phyloP scores from a whole-genome alignment of 2,113 vertebrate genomes.

The Mobula hypostoma region DNA sequence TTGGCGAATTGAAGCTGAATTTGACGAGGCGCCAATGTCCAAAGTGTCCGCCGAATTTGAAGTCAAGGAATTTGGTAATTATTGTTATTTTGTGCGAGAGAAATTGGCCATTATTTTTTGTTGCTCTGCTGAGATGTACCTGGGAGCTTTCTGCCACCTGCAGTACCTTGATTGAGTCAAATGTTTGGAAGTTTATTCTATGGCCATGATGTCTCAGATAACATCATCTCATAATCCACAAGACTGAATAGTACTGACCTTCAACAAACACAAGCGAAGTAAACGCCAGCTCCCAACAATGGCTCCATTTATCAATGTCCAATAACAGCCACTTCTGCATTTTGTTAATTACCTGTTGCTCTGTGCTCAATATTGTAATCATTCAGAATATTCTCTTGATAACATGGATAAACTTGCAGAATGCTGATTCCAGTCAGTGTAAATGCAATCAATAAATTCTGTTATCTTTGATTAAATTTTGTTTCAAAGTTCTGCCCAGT shows the following conservation, averaged over 20 bases:
- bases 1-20: conserved; percentile 57
- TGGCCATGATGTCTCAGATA: too few relatives aligned
- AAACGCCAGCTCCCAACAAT: too few relatives aligned
- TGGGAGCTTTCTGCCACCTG: background rate
- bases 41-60: conserved; percentile 55
- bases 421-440: background rate
- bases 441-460: too few relatives aligned
- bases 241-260: too few relatives aligned
- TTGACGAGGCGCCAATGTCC: conserved; percentile 47
- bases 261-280: too few relatives aligned
- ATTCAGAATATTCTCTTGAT: background rate
- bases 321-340: too few relatives aligned
- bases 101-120: background rate
- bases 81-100: background rate
- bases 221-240: too few relatives aligned
- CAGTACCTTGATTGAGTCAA: too few relatives aligned
- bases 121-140: background rate
- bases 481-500: conserved; percentile 29
- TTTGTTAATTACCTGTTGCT: background rate
- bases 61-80: conserved; percentile 55
- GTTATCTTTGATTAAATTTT: background rate
- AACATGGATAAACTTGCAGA: too few relatives aligned
- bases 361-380: background rate
- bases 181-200: too few relatives aligned
- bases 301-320: too few relatives aligned